Evolutionary conservation across 2,888 invertebrate species (phyloP).

Genomic region (Heteromurus nitidus): DNA sequence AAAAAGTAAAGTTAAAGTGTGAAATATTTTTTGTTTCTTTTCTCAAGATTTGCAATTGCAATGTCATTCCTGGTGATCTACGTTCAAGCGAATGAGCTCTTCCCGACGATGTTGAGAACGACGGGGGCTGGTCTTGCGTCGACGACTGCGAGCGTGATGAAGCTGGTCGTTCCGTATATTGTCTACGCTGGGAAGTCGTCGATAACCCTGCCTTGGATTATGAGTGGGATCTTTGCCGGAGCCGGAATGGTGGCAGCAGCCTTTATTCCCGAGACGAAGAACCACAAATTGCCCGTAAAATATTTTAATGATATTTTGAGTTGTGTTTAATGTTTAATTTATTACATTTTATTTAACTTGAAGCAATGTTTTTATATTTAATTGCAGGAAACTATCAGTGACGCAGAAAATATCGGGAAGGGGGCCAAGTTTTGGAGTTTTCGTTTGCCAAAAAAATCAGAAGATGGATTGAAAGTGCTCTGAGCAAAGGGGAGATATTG

Average conservation of each 20-base stretch:
- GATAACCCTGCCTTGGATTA: conserved; percentile 62
- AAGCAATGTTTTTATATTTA: no score
- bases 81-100: conserved; percentile 79
- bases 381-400: no score
- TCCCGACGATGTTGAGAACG: conserved; percentile 82
- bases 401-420: no score
- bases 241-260: conserved; percentile 72
- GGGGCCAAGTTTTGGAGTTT: no score
- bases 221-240: conserved; percentile 59
- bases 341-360: no score
- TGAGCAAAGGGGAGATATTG: no score
- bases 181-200: conserved; percentile 77
- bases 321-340: no score
- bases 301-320: no score
- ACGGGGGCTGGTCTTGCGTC: conserved; percentile 81
- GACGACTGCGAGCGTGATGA: conserved; percentile 78
- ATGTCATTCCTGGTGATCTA: conserved; percentile 80
- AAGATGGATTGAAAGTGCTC: no score
- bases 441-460: no score
- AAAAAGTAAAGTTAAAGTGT: not conserved
- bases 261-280: conserved; percentile 81
- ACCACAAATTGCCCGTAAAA: conserved; percentile 77
- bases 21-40: conserved; percentile 4
- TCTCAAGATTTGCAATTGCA: conserved; percentile 76
- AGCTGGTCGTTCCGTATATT: conserved; percentile 80